A percentile compares a stretch with the other conserved stretches of the same genome.
phyloP scores from a whole-genome alignment of 2,113 vertebrate genomes.

The Psittacus erithacus region DNA sequence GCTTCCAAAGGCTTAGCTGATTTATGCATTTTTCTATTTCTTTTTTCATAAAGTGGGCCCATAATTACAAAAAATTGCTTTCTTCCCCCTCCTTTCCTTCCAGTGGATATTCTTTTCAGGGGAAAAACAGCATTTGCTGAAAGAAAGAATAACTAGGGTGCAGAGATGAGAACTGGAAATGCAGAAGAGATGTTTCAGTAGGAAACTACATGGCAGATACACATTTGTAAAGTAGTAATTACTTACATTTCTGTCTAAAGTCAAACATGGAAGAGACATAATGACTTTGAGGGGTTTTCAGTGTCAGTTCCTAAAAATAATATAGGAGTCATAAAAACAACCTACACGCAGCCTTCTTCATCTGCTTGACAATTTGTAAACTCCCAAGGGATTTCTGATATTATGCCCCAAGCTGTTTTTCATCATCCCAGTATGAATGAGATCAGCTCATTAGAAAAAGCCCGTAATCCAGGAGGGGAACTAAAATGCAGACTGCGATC shows the following conservation, averaged over 20 bases:
- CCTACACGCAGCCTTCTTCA: constrained; percentile 7
- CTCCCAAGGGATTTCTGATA: constrained; percentile 9
- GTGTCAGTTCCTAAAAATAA: constrained; percentile 28
- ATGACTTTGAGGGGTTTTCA: not conserved
- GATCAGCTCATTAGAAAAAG: constrained; percentile 34
- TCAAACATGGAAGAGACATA: not conserved
- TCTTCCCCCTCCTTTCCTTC: rapidly evolving
- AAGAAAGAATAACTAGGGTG: not conserved
- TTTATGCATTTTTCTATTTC: not conserved
- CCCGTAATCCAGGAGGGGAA: not conserved
- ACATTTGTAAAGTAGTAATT: not conserved
- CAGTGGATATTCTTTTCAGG: not conserved
- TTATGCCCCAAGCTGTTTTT: constrained; percentile 31
- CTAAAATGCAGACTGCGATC: not conserved
- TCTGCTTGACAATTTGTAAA: constrained; percentile 28
- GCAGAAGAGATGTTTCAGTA: not conserved
- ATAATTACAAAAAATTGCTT: not conserved
- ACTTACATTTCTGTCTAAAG: not conserved
- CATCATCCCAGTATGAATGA: not conserved
- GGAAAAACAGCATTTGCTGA: not conserved
- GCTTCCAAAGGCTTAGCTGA: not conserved
- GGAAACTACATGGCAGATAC: not conserved
- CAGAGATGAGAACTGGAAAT: not conserved
- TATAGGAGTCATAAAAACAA: not conserved
- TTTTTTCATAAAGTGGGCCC: not conserved